These are phyloP conservation scores for Ypsolopha scabrella DNA, from an alignment of 2,888 invertebrate species.

Conservation along the genomic window DNA sequence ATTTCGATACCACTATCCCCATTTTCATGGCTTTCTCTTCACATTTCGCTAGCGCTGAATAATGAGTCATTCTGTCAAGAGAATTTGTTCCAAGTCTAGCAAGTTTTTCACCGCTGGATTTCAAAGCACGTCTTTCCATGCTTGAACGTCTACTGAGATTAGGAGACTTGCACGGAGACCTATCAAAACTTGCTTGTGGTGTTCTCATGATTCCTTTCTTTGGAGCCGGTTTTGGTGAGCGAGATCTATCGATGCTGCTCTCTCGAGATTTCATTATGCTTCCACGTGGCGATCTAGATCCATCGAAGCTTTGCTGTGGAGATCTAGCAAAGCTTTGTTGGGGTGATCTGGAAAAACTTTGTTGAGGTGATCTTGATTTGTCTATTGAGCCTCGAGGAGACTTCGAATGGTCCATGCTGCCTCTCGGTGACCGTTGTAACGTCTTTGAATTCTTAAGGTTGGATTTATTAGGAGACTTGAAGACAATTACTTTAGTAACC, in stretches of 20 bases:
- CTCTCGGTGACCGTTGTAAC: constrained; percentile 61
- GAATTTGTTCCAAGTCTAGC: constrained; percentile 62
- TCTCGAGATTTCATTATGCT: constrained; percentile 63
- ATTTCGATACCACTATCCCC: constrained; percentile 69
- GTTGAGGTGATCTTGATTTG: constrained; percentile 67
- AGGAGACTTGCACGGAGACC: constrained; percentile 58
- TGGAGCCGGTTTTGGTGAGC: constrained; percentile 59
- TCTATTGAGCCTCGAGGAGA: constrained; percentile 71
- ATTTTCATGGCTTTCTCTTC: constrained; percentile 65
- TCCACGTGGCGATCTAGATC: constrained; percentile 55
- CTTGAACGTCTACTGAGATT: constrained; percentile 48
- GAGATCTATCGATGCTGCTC: constrained; percentile 50
- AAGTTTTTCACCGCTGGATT: constrained; percentile 51
- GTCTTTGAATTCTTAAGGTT: constrained; percentile 54
- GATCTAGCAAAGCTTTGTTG: constrained; percentile 31
- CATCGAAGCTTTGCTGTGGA: constrained; percentile 55
- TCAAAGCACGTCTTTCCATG: constrained; percentile 23
- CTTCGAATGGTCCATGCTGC: constrained; percentile 61
- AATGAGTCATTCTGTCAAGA: constrained; percentile 57
- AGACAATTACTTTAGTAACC: constrained; percentile 62
- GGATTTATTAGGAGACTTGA: constrained; percentile 63
- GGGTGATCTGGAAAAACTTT: constrained; percentile 37
- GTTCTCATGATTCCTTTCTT: constrained; percentile 66
- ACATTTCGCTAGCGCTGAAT: constrained; percentile 59
- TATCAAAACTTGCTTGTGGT: constrained; percentile 61